A percentile compares a stretch with the other conserved stretches of the same genome.
phyloP scores from a whole-genome alignment of 2,113 vertebrate species.

The Salvelinus sp. region DNA sequence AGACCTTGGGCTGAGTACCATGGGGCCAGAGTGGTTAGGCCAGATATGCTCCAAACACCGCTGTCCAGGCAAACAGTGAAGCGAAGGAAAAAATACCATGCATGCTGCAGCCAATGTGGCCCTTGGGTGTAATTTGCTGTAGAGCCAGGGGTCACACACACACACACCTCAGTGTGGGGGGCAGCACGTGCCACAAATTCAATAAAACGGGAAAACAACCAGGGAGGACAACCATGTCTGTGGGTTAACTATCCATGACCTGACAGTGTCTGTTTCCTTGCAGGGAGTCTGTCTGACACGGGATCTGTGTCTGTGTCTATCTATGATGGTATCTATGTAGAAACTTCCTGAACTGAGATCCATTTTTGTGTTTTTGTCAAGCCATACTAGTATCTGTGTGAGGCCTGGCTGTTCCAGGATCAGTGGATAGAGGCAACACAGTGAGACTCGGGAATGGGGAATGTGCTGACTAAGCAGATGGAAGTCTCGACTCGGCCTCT shows the following conservation, averaged over 20 bases:
- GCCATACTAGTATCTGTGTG: too few relatives aligned
- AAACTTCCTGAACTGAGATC: too few relatives aligned
- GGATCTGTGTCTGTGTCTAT: too few relatives aligned
- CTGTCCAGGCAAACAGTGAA: background rate
- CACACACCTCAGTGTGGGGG: background rate
- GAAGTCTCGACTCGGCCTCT: background rate
- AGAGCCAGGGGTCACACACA: background rate
- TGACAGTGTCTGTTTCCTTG: too few relatives aligned
- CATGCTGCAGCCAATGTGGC: background rate
- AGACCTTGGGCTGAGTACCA: background rate
- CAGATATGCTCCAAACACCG: background rate
- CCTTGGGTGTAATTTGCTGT: background rate
- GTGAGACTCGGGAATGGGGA: background rate
- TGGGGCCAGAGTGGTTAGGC: background rate
- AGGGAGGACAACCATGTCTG: too few relatives aligned
- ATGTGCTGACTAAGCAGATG: background rate
- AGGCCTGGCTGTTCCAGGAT: too few relatives aligned
- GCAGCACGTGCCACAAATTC: constrained; percentile 1
- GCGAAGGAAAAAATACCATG: background rate
- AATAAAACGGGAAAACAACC: background rate
- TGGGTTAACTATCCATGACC: too few relatives aligned
- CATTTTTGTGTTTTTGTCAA: too few relatives aligned
- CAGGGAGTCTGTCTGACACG: too few relatives aligned
- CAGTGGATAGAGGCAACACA: too few relatives aligned
- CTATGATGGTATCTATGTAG: too few relatives aligned